phyloP scores from a whole-genome alignment of 2,797 vertebrate genomes.

The Salarias fasciatus region DNA sequence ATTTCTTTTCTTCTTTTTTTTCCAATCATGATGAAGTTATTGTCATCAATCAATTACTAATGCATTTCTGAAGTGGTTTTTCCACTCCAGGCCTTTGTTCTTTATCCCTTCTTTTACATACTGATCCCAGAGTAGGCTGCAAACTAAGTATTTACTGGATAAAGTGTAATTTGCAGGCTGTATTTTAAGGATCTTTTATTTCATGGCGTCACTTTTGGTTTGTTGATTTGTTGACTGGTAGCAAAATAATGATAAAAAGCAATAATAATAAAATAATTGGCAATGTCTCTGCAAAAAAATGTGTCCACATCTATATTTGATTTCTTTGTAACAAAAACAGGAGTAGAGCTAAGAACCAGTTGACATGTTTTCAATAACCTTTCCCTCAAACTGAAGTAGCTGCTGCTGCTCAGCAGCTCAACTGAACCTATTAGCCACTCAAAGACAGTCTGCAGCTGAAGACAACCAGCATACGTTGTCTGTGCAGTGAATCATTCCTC shows the following conservation, averaged over 20 bases:
- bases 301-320: slow-evolving; percentile 8
- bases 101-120: neutral
- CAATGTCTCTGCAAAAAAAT: slow-evolving; percentile 23
- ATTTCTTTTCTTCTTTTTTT: no score
- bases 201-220: slow-evolving; percentile 13
- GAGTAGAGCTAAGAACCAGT: slow-evolving; percentile 2
- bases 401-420: slow-evolving; percentile 16
- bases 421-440: slow-evolving; percentile 6
- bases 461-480: slow-evolving; percentile 7
- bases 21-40: no score
- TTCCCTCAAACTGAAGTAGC: neutral
- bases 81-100: no score
- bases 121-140: slow-evolving; percentile 10
- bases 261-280: slow-evolving; percentile 32
- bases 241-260: slow-evolving; percentile 15
- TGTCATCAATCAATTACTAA: no score
- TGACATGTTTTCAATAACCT: slow-evolving; percentile 20
- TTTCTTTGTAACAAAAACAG: slow-evolving; percentile 25
- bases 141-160: slow-evolving; percentile 5
- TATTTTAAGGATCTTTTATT: slow-evolving; percentile 20
- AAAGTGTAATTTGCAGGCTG: slow-evolving; percentile 21
- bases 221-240: slow-evolving; percentile 45
- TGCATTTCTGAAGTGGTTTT: no score
- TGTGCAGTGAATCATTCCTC: no score
- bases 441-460: neutral